phyloP scores from a whole-genome alignment of 1,140 invertebrate genomes.

The Thaumetopoea pityocampa region DNA sequence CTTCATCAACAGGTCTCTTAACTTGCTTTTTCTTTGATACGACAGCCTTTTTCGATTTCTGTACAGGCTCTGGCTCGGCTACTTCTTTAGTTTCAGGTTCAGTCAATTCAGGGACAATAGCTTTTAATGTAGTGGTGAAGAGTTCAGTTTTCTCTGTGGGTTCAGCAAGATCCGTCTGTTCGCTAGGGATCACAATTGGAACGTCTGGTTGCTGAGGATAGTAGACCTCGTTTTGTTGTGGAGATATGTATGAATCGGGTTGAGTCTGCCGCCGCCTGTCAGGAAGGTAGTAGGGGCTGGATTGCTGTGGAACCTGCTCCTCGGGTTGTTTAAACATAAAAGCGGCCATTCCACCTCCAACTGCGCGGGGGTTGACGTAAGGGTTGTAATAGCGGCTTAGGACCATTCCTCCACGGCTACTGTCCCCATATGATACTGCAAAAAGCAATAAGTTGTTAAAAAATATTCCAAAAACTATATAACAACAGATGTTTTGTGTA shows the following conservation, averaged over 20 bases:
- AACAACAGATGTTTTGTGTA: too few species aligned
- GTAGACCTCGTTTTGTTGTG: constrained; percentile 57
- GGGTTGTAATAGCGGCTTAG: constrained; percentile 65
- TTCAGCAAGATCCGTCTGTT: constrained; percentile 38
- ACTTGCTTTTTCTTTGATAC: constrained; percentile 59
- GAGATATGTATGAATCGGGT: constrained; percentile 34
- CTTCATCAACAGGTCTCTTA: constrained; percentile 59
- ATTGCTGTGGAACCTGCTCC: constrained; percentile 28
- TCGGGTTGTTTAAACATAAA: constrained; percentile 57
- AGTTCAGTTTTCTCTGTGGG: constrained; percentile 45
- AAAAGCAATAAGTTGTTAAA: constrained; percentile 12
- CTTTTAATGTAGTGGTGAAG: constrained; percentile 40
- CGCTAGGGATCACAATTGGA: constrained; percentile 25
- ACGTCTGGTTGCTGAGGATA: constrained; percentile 42
- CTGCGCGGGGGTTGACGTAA: constrained; percentile 46
- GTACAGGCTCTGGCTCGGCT: constrained; percentile 32
- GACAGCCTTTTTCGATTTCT: constrained; percentile 41
- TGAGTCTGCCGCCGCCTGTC: constrained; percentile 55
- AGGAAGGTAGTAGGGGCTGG: constrained; percentile 50
- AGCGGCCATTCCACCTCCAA: constrained; percentile 55
- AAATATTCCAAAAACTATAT: too few species aligned
- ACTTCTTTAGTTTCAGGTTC: constrained; percentile 58
- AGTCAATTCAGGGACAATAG: constrained; percentile 39
- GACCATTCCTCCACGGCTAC: constrained; percentile 47
- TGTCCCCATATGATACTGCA: constrained; percentile 61